A percentile compares a stretch with the other conserved stretches of the same genome.
Evolutionary conservation across 2,113 vertebrate species (phyloP).

Genomic region (Notarius quadriscutis): DNA sequence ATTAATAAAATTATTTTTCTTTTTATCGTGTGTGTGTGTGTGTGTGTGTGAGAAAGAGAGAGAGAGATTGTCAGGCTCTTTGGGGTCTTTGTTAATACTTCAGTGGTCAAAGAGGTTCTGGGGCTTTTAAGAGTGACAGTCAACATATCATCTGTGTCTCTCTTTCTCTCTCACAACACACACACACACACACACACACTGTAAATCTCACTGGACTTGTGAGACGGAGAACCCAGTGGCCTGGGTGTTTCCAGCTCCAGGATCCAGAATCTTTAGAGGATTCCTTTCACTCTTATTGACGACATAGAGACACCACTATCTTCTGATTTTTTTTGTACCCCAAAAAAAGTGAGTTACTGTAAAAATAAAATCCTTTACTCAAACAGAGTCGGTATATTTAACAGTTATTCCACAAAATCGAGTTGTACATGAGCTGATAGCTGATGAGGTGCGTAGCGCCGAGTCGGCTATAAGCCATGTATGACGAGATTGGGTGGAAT

Average conservation of each 20-base stretch:
- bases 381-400: neutral
- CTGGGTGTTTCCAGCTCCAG: neutral
- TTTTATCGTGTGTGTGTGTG: neutral
- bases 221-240: neutral
- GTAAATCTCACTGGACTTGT: neutral
- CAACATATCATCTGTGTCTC: neutral
- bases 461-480: too few relatives aligned
- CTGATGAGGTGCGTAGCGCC: too few relatives aligned
- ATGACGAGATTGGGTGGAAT: too few relatives aligned
- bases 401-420: too few relatives aligned
- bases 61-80: neutral
- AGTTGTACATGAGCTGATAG: too few relatives aligned
- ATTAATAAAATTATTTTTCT: neutral
- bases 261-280: neutral
- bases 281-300: neutral
- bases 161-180: neutral
- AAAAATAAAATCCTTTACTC: too few relatives aligned
- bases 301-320: neutral
- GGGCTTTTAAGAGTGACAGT: neutral
- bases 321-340: neutral
- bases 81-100: neutral
- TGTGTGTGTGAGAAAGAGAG: neutral
- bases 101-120: neutral
- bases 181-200: neutral
- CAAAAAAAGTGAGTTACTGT: neutral